Evolutionary conservation across 2,888 invertebrate species (phyloP), one percentile per base, ranked within the genome.

Genomic region (Trisateles emortualis): DNA sequence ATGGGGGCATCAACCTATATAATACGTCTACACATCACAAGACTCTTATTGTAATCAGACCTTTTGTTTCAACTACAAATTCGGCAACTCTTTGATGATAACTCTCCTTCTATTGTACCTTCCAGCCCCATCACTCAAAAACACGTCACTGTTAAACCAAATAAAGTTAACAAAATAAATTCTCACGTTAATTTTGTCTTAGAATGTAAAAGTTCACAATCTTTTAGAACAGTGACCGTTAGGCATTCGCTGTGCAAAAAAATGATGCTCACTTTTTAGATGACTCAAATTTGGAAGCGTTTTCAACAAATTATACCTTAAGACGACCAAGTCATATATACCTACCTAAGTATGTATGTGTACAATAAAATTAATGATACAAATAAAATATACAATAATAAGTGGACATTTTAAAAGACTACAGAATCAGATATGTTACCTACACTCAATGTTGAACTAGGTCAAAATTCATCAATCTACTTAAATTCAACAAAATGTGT

Each of bases 401-500:
- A 19, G 5, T 5, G 13, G n/a, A 26, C 17, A 26, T 35, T 47
- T 38, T 30, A n/a, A 36, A 29, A 35, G 22, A 17, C 42, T 11
- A 41, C 33, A 41, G 10, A 41, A 6, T 26, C 26, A 26, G 26
- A 6, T 26, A 26, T 40, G 13, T 33, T 17, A 29, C 35, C 19
- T 49, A n/a, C 35, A 42, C 30, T 19, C 29, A 36, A 8, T 2
- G 14, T 9, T 30, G n/a, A 48, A 43, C 38, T 43, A 41, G 41
- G 47, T 29, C 52, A 35, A 55, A 58, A 55, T 47, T 43, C 22
- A 44, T 48, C 33, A 39, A 30, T 41, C 24, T 48, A 40, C 39
- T 42, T 48, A 43, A 55, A 53, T 30, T 46, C 32, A 17, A 50
- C 40, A 13, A 55, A 48, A 45, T 45, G 22, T 10, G 51, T 39